Conservation (phyloP, 2,113 vertebrate genomes). For the Pygoscelis antarcticus region DNA sequence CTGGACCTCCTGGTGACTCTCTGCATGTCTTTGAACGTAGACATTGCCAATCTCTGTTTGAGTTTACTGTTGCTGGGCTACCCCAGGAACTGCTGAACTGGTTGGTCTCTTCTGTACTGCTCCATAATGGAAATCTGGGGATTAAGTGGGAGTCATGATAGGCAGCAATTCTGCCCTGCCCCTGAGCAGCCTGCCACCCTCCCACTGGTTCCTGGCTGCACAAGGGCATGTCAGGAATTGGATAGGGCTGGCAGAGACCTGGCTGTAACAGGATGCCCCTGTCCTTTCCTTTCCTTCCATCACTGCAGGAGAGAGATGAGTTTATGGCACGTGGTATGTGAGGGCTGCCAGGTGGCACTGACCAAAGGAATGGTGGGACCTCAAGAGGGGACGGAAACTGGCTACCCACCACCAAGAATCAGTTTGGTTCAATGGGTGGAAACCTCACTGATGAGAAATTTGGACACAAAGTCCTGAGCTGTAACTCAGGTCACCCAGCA, state of each 20-base stretch:
- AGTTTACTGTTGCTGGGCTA: slow-evolving; percentile 10
- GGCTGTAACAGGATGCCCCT: slow-evolving; percentile 38
- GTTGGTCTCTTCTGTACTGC: neutral
- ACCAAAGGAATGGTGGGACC: neutral
- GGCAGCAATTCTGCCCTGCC: neutral
- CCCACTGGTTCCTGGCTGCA: neutral
- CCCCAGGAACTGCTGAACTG: neutral
- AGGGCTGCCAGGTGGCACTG: neutral
- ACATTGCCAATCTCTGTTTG: neutral
- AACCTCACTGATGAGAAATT: neutral
- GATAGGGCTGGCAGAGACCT: slow-evolving; percentile 24
- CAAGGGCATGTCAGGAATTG: slow-evolving; percentile 12
- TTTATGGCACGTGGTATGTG: neutral
- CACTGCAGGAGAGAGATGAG: neutral
- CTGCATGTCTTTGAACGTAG: neutral
- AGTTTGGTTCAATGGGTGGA: neutral
- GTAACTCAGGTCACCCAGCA: neutral
- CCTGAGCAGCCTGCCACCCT: neutral
- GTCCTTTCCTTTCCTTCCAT: slow-evolving; percentile 30
- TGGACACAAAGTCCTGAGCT: neutral
- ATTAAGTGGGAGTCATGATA: neutral
- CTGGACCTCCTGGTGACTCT: neutral
- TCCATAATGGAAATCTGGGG: neutral
- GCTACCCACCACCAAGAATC: neutral
- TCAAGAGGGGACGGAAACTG: neutral